These are phyloP conservation scores for Orthosia gracilis DNA, from an alignment of 2,888 invertebrate species.

Conservation along the genomic window DNA sequence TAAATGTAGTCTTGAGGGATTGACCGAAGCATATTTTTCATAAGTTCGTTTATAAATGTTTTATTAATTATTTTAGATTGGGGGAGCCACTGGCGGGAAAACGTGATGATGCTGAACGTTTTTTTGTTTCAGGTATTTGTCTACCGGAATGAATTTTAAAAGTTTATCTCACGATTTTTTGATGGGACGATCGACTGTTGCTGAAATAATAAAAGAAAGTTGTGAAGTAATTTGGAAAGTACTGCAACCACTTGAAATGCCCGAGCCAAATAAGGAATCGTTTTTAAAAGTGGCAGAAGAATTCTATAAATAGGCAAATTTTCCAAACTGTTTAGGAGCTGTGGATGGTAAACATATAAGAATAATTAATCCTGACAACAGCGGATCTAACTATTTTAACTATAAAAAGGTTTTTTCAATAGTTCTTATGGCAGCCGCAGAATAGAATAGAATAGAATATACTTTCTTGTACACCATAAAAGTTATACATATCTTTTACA, in stretches of 20 bases:
- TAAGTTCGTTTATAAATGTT: too few relatives aligned
- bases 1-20: too few relatives aligned
- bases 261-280: conserved; percentile 11
- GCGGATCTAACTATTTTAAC: conserved; percentile 52
- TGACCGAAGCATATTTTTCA: too few relatives aligned
- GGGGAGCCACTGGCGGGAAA: too few relatives aligned
- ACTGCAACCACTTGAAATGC: conserved; percentile 5
- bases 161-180: conserved; percentile 38
- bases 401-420: conserved; percentile 55
- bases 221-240: conserved; percentile 31
- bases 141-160: conserved; percentile 6
- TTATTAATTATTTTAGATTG: too few relatives aligned
- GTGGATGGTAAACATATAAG: too few relatives aligned
- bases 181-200: conserved; percentile 36
- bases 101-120: background rate
- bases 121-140: conserved; percentile 11
- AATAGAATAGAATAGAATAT: conserved; percentile 41
- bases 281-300: conserved; percentile 21
- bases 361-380: conserved; percentile 45
- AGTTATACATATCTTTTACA: too few relatives aligned
- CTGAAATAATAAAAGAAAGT: conserved; percentile 40
- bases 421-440: conserved; percentile 44
- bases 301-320: conserved; percentile 29
- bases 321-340: conserved; percentile 54
- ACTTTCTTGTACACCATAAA: too few relatives aligned